Evolutionary conservation across 2,113 vertebrate species (phyloP).

Genomic region (Echinops telfairi): DNA sequence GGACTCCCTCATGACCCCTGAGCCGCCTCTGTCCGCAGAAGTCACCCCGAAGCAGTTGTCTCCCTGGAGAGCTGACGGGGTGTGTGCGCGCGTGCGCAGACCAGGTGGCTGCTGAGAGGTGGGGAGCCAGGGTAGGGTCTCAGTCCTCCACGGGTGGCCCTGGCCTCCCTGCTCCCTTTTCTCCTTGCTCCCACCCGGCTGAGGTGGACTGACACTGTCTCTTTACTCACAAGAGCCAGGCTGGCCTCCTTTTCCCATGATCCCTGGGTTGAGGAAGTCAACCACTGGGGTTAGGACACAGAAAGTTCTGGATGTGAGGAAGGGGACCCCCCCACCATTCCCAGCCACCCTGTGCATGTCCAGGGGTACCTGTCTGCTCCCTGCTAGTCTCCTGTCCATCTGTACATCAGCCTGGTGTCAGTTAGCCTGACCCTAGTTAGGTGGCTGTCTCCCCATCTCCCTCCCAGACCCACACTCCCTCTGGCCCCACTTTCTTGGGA

Average conservation of each 20-base stretch:
- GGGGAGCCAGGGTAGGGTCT: no score
- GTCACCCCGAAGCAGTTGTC: background rate
- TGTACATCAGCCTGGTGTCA: background rate
- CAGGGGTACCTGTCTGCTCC: background rate
- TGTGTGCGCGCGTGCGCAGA: no score
- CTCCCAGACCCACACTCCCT: background rate
- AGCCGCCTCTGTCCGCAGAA: background rate
- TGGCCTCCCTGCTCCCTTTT: no score
- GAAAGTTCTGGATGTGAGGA: background rate
- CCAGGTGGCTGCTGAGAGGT: no score
- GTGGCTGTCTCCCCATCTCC: background rate
- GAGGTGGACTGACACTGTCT: no score
- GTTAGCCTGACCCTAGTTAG: no score
- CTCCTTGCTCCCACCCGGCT: no score
- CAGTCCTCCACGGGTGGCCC: no score
- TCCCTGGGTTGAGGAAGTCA: background rate
- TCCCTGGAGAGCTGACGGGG: background rate
- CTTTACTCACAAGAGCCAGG: background rate
- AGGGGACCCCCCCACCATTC: background rate
- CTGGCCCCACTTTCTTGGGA: background rate
- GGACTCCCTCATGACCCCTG: background rate
- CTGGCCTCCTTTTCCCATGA: background rate
- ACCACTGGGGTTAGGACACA: background rate
- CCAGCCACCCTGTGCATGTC: background rate
- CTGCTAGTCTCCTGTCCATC: background rate